phyloP scores from a whole-genome alignment of 2,113 vertebrate species.

The Hippocampus comes region DNA sequence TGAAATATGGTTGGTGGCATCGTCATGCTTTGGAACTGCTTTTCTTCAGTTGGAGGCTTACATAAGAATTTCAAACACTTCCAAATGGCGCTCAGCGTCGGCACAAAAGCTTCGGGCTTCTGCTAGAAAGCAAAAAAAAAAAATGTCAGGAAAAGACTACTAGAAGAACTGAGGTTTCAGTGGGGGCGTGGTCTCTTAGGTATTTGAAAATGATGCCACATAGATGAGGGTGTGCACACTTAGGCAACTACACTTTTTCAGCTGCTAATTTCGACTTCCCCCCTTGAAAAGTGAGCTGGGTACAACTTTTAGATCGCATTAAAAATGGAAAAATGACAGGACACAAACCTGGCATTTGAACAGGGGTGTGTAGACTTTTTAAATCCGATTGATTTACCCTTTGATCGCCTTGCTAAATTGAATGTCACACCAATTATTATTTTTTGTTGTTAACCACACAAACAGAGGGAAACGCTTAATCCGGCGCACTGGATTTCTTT shows the following conservation, averaged over 20 bases:
- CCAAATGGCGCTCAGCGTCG: no score
- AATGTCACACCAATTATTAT: constrained; percentile 11
- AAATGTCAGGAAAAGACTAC: no score
- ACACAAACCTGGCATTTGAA: background rate
- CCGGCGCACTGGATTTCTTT: constrained; percentile 11
- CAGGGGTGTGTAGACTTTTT: background rate
- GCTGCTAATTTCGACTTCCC: background rate
- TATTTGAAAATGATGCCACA: no score
- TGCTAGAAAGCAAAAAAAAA: no score
- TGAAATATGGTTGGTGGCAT: no score
- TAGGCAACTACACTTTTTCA: background rate
- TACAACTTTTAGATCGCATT: background rate
- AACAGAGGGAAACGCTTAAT: constrained; percentile 33
- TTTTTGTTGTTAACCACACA: constrained; percentile 21
- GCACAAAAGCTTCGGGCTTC: no score
- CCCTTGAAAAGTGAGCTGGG: background rate
- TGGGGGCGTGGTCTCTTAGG: no score
- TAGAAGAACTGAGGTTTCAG: no score
- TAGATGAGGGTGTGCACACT: no score
- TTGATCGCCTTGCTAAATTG: constrained; percentile 18
- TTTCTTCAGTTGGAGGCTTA: no score
- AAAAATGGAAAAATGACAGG: background rate
- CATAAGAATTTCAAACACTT: no score
- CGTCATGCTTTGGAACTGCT: no score
- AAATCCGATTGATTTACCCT: background rate